These are phyloP conservation scores for Pseudolycoriella hygida DNA, from an alignment of 2,888 invertebrate genomes.

Conservation along the genomic window DNA sequence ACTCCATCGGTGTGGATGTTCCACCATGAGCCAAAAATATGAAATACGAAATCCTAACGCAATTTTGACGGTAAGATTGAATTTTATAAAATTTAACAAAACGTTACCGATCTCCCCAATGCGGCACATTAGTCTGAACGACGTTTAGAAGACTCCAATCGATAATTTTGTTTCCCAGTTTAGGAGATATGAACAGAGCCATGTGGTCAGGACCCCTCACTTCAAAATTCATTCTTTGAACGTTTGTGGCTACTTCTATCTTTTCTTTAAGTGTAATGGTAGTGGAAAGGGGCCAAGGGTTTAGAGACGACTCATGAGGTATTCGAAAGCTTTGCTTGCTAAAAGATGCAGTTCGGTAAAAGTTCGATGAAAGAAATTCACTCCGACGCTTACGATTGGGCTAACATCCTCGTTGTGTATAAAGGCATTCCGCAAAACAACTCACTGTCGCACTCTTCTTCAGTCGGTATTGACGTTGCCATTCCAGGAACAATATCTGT, in stretches of 20 bases:
- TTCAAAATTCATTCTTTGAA: too few species aligned
- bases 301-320: neutral
- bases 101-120: conserved; percentile 12
- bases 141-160: conserved; percentile 13
- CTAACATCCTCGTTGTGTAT: conserved; percentile 14
- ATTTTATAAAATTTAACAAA: too few species aligned
- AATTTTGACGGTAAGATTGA: too few species aligned
- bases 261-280: neutral
- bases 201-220: too few species aligned
- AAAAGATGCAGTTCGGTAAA: too few species aligned
- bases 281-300: neutral
- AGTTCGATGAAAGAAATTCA: too few species aligned
- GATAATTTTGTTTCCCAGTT: conserved; percentile 1
- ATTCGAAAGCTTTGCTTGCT: neutral
- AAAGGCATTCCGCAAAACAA: conserved; percentile 35
- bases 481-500: conserved; percentile 12
- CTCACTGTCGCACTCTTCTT: conserved; percentile 25
- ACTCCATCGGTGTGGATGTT: conserved; percentile 15
- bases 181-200: too few species aligned
- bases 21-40: conserved; percentile 14
- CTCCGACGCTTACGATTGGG: conserved; percentile 2
- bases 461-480: conserved; percentile 13
- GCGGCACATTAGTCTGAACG: conserved; percentile 14
- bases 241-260: neutral
- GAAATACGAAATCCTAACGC: conserved; percentile 16